Evolutionary conservation across 1,140 invertebrate genomes (phyloP).

Genomic region (Eriocheir sinensis): DNA sequence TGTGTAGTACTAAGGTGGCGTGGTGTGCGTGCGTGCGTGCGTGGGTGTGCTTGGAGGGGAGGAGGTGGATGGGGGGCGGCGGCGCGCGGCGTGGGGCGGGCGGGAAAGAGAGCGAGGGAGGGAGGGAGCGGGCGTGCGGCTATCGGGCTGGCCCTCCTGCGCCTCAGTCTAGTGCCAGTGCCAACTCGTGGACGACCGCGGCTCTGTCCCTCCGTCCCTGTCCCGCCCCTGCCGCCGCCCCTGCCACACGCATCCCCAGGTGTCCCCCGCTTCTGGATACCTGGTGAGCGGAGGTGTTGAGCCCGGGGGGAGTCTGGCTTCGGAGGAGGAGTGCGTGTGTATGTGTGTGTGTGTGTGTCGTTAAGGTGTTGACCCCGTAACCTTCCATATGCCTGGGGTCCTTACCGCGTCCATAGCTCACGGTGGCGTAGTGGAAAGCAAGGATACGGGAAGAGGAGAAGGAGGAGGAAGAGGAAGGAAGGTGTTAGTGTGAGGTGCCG

Average conservation of each 20-base stretch:
- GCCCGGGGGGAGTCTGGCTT: not conserved
- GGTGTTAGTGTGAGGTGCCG: not conserved
- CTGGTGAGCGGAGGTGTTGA: not conserved
- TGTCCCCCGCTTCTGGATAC: not conserved
- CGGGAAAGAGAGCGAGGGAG: not conserved
- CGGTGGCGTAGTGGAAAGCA: not conserved
- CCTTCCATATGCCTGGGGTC: conserved; percentile 20
- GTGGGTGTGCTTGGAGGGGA: conserved; percentile 18
- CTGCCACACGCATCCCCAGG: conserved; percentile 8
- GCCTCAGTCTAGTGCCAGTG: conserved; percentile 64
- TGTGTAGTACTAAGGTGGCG: not conserved
- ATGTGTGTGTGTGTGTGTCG: no score
- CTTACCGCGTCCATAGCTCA: no score
- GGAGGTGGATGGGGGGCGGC: conserved; percentile 31
- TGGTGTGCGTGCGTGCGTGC: not conserved
- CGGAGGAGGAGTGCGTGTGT: not conserved
- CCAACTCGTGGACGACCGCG: conserved; percentile 63
- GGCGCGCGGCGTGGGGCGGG: conserved; percentile 44
- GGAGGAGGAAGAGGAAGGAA: not conserved
- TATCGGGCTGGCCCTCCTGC: not conserved
- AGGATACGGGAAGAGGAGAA: not conserved
- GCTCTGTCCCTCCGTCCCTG: conserved; percentile 27
- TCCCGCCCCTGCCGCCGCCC: not conserved
- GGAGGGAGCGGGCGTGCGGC: conserved; percentile 33
- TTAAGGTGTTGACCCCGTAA: not conserved